phyloP scores from a whole-genome alignment of 2,888 invertebrate species.

The Acronicta leporina region DNA sequence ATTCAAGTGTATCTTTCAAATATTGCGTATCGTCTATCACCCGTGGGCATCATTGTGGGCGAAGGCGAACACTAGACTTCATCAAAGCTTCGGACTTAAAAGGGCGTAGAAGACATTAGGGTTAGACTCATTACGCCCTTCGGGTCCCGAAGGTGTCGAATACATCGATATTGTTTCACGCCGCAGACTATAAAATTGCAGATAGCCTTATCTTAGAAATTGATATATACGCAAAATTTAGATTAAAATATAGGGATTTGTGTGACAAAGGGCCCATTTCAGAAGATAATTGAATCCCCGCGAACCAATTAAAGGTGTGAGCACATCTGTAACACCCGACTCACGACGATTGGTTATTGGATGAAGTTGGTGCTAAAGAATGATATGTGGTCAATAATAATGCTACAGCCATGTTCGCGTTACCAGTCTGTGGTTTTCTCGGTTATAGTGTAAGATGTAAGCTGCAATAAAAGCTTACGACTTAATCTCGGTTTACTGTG shows the following conservation, averaged over 20 bases:
- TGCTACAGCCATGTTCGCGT: not conserved
- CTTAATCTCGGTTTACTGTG: conserved; percentile 76
- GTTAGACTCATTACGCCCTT: not conserved
- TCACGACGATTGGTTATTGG: not conserved
- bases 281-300: conserved; percentile 54
- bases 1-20: conserved; percentile 35
- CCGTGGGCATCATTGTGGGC: conserved; percentile 16
- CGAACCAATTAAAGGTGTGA: conserved; percentile 17
- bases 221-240: conserved; percentile 35
- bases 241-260: conserved; percentile 48
- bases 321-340: not conserved
- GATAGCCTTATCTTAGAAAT: conserved; percentile 42
- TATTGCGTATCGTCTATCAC: conserved; percentile 19
- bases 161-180: not conserved
- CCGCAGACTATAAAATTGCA: conserved; percentile 16
- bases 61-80: not conserved
- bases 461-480: conserved; percentile 74
- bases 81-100: not conserved
- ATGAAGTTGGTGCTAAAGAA: not conserved
- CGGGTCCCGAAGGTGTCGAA: not conserved
- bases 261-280: conserved; percentile 44
- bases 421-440: conserved; percentile 16
- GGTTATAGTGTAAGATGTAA: conserved; percentile 68
- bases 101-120: not conserved
- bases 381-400: conserved; percentile 1